These are phyloP conservation scores for Leptopilina boulardi DNA, from an alignment of 1,140 invertebrate species.

Conservation along the genomic window DNA sequence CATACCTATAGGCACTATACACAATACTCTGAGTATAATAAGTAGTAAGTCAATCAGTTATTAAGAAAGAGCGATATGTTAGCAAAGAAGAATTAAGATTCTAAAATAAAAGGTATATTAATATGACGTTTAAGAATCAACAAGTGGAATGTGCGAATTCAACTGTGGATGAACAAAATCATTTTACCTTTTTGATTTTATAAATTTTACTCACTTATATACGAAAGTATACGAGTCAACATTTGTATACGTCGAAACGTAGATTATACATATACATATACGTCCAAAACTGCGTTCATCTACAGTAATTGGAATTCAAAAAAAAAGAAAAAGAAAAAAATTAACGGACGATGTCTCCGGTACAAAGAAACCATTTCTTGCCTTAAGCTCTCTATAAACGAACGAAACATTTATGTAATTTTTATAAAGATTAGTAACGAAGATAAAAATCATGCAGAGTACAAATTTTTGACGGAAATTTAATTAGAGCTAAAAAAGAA, in stretches of 20 bases:
- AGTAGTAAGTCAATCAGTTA: constrained; percentile 58
- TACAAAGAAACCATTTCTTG: constrained; percentile 76
- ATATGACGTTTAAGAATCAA: constrained; percentile 15
- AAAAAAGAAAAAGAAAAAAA: constrained; percentile 31
- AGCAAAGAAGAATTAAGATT: constrained; percentile 10
- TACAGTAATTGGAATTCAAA: constrained; percentile 33
- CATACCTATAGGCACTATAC: constrained; percentile 61
- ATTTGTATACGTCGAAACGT: constrained; percentile 55
- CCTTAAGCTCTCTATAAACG: constrained; percentile 74
- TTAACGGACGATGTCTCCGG: constrained; percentile 58
- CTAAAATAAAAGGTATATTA: not conserved
- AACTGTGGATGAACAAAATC: constrained; percentile 39
- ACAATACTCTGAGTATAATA: constrained; percentile 73
- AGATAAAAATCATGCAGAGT: constrained; percentile 60
- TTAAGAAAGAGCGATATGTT: constrained; percentile 36
- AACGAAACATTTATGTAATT: constrained; percentile 33
- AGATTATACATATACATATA: constrained; percentile 26
- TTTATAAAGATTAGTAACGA: constrained; percentile 46
- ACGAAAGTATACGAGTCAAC: constrained; percentile 64
- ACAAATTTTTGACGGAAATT: constrained; percentile 68
- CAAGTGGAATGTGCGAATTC: constrained; percentile 1
- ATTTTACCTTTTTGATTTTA: not conserved
- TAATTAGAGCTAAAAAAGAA: constrained; percentile 46
- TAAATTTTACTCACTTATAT: constrained; percentile 11
- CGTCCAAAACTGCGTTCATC: constrained; percentile 29